phyloP scores from a whole-genome alignment of 37 sponge, comb jelly and placozoan genomes.

The Eunapius fragilis region DNA sequence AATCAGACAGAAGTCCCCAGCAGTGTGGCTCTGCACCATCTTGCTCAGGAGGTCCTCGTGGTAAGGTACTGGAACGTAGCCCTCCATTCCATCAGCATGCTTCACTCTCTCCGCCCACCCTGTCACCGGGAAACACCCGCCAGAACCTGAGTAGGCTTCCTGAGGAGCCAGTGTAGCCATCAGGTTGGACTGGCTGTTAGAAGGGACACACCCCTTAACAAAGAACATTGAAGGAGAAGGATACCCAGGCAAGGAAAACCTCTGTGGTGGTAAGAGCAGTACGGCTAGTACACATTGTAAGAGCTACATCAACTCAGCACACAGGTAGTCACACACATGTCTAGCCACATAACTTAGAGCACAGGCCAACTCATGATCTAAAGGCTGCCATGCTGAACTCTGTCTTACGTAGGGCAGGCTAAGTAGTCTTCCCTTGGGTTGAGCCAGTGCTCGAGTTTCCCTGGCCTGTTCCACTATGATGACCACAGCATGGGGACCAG shows the following conservation, averaged over 20 bases:
- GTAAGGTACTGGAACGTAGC: conserved; percentile 28
- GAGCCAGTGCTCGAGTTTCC: no score
- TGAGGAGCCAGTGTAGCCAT: background rate
- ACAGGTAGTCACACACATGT: no score
- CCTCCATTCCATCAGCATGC: background rate
- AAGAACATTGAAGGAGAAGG: background rate
- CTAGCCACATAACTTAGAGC: no score
- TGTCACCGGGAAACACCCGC: background rate
- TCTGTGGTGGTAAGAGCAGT: background rate
- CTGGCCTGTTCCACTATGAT: no score
- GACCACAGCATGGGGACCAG: no score
- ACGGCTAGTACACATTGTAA: no score
- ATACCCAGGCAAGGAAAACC: background rate
- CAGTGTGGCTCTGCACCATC: conserved; percentile 71
- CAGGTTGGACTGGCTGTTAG: background rate
- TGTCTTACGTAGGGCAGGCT: no score
- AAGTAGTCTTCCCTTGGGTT: no score
- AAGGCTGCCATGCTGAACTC: no score
- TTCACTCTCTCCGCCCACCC: background rate
- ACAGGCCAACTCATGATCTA: no score
- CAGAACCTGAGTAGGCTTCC: background rate
- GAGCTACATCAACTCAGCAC: no score
- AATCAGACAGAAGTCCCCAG: conserved; percentile 77
- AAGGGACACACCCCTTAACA: conserved; percentile 1
- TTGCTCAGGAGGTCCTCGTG: conserved; percentile 41